Percentiles rank a stretch among this genome's conserved stretches.
Conservation (phyloP, 2,888 invertebrate genomes). For the Pimpla rufipes region DNA sequence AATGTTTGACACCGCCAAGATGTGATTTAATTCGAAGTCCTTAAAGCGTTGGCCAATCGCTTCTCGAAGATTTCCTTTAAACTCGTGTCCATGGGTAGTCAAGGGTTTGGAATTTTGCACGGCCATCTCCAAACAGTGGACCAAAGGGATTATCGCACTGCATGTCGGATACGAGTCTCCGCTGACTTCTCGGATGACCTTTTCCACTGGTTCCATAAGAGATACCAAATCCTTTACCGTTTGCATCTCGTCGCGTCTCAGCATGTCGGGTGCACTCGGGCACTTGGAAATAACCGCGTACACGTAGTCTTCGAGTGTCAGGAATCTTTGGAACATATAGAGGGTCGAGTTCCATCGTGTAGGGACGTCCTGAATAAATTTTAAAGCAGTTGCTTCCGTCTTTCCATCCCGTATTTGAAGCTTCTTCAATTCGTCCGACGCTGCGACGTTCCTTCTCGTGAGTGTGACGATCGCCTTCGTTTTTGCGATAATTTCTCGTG, state of each 20-base stretch:
- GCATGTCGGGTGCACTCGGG: conserved; percentile 64
- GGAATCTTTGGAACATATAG: conserved; percentile 65
- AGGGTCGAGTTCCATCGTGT: conserved; percentile 70
- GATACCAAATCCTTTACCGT: conserved; percentile 63
- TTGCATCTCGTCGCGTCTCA: conserved; percentile 63
- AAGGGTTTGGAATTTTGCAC: conserved; percentile 16
- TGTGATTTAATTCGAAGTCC: conserved; percentile 58
- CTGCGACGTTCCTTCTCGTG: conserved; percentile 65
- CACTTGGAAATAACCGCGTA: conserved; percentile 67
- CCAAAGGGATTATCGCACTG: conserved; percentile 69
- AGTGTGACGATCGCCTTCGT: conserved; percentile 69
- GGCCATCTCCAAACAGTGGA: conserved; percentile 54
- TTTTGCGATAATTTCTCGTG: conserved; percentile 62
- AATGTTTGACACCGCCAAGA: conserved; percentile 64
- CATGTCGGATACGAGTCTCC: conserved; percentile 69
- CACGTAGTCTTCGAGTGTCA: conserved; percentile 63
- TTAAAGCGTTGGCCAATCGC: conserved; percentile 56
- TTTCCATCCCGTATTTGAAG: conserved; percentile 67
- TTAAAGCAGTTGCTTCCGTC: conserved; percentile 63
- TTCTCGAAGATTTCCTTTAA: conserved; percentile 52
- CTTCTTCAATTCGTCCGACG: conserved; percentile 65
- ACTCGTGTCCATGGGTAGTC: conserved; percentile 45
- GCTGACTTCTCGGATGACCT: conserved; percentile 68
- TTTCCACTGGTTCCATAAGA: conserved; percentile 67
- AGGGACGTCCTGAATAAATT: conserved; percentile 65